A percentile compares a stretch with the other conserved stretches of the same genome.
These are phyloP conservation scores for Chaunax sp. DNA, from an alignment of 2,797 vertebrate species.

Conservation along the genomic window DNA sequence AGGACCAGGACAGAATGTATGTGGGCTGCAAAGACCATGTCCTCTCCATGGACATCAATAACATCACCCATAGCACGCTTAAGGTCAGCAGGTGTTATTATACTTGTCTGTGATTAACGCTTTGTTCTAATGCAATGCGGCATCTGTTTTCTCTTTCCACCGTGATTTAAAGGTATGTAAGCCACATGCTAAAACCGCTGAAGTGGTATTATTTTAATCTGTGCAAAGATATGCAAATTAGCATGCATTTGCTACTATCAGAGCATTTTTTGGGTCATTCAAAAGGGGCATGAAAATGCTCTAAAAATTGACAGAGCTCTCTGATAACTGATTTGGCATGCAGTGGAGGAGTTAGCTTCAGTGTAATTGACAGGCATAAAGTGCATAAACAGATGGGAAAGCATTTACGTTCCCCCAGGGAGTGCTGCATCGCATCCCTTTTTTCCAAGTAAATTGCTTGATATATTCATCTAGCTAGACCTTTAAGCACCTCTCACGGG, in stretches of 20 bases:
- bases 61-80: slow-evolving; percentile 91
- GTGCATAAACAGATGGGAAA: slow-evolving; percentile 74
- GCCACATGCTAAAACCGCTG: not conserved
- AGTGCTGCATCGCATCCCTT: slow-evolving; percentile 54
- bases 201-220: slow-evolving; percentile 30
- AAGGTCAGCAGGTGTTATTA: slow-evolving; percentile 84
- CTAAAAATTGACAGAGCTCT: slow-evolving; percentile 26
- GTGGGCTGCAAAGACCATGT: slow-evolving; percentile 98
- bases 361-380: slow-evolving; percentile 70
- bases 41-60: slow-evolving; percentile 97
- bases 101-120: not conserved
- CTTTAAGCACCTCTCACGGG: slow-evolving; percentile 50
- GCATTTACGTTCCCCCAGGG: slow-evolving; percentile 63
- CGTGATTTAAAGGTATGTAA: not conserved
- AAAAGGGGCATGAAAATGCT: slow-evolving; percentile 38
- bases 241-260: slow-evolving; percentile 39
- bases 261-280: slow-evolving; percentile 40
- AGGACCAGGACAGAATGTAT: slow-evolving; percentile 97
- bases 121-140: not conserved
- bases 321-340: slow-evolving; percentile 52
- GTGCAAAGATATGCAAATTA: slow-evolving; percentile 56
- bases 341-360: slow-evolving; percentile 50
- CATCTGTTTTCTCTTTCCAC: not conserved
- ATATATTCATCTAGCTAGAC: slow-evolving; percentile 63
- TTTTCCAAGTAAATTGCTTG: slow-evolving; percentile 63